Conservation (phyloP, 2,797 vertebrate species). For the Bucorvus abyssinicus region DNA sequence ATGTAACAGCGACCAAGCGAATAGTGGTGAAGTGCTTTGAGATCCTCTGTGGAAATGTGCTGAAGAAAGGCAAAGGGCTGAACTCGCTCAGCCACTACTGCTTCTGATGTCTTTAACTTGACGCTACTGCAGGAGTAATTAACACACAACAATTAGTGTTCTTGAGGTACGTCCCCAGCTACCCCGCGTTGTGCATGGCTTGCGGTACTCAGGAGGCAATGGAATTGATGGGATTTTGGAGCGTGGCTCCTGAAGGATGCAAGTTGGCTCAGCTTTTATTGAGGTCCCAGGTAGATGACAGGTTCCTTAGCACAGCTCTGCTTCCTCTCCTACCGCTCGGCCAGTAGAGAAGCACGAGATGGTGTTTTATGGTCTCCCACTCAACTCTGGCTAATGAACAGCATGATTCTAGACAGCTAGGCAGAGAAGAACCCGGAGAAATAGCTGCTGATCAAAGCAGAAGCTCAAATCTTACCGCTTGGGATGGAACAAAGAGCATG, state of each 20-base stretch:
- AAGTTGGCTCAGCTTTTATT: not conserved
- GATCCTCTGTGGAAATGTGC: slow-evolving; percentile 65
- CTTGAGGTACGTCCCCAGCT: not conserved
- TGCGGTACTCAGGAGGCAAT: not conserved
- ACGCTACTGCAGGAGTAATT: not conserved
- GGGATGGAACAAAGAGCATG: not conserved
- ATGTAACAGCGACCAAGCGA: fast-evolving
- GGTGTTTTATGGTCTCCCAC: not conserved
- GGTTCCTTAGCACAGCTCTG: not conserved
- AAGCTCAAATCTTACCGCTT: not conserved
- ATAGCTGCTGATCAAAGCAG: not conserved
- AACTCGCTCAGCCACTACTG: not conserved
- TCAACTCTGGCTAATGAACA: not conserved
- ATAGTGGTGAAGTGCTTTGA: slow-evolving; percentile 30
- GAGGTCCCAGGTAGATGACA: not conserved
- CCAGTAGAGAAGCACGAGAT: not conserved
- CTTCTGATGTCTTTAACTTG: not conserved
- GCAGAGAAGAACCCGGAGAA: not conserved
- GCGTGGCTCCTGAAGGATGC: not conserved
- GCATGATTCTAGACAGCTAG: not conserved
- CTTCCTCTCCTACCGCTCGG: not conserved
- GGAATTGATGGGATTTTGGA: not conserved
- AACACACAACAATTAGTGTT: not conserved
- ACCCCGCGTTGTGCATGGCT: not conserved
- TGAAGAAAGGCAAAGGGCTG: slow-evolving; percentile 49